Evolutionary conservation across 2,113 vertebrate species (phyloP).

Genomic region (Cheilinus undulatus): DNA sequence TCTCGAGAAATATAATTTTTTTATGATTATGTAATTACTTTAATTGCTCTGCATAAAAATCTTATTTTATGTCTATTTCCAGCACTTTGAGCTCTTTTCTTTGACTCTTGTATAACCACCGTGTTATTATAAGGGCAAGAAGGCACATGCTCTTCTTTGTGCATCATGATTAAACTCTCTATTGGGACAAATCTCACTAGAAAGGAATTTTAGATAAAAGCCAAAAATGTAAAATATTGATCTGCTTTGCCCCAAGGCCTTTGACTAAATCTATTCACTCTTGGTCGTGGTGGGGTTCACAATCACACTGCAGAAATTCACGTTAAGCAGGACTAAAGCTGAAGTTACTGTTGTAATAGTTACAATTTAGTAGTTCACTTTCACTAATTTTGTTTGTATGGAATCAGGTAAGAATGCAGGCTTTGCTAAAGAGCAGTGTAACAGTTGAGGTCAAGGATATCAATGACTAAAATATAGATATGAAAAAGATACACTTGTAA

Average conservation of each 20-base stretch:
- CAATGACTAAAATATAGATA: no score
- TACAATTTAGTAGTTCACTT: no score
- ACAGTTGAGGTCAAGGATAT: no score
- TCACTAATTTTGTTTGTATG: no score
- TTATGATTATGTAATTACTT: neutral
- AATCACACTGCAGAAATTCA: neutral
- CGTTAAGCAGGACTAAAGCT: neutral
- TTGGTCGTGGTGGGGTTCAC: constrained; percentile 2
- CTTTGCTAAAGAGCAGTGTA: no score
- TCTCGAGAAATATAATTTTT: neutral
- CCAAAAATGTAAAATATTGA: constrained; percentile 25
- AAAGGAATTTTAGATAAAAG: neutral
- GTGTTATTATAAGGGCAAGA: constrained; percentile 18
- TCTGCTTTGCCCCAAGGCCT: neutral
- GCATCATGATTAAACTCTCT: constrained; percentile 20
- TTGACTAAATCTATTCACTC: constrained; percentile 16
- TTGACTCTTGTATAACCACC: constrained; percentile 19
- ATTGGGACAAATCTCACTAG: constrained; percentile 20
- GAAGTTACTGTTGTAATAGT: no score
- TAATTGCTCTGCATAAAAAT: constrained; percentile 20
- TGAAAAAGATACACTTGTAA: no score
- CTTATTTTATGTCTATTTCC: constrained; percentile 12
- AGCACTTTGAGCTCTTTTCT: constrained; percentile 6
- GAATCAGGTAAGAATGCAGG: no score
- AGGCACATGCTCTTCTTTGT: constrained; percentile 8